Evolutionary conservation across 2,113 vertebrate genomes (phyloP), one percentile per base, ranked within the genome.

Genomic region (Delphinus delphis): DNA sequence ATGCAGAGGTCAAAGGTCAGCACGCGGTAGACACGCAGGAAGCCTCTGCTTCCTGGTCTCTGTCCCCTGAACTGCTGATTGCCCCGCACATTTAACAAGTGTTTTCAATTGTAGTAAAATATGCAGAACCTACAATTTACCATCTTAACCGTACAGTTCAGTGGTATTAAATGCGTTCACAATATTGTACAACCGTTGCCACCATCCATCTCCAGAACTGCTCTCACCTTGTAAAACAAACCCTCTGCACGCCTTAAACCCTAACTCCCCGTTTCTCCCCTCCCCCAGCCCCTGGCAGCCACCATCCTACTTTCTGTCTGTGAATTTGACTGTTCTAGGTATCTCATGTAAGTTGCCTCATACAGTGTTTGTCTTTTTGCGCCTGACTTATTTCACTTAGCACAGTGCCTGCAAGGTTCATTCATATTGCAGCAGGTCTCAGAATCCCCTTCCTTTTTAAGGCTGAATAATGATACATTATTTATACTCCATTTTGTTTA

Each of bases 21-120:
- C 68, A 70, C 0, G 0, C 1, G 20, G 55, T 2, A 11, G 20
- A 12, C 53, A 4, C 0, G 1, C 1, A 28, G 60, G 74, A 73
- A 92, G 3, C 47, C 44, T 13, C n/a, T 26, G 8, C 41, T 36
- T 79, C 23, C 87, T 50, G 3, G 11, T 60, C 62, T 65, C 50
- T 47, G 70, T 23, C 47, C 28, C 74, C 58, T 60, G 20, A 76
- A 13, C 18, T 70, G 17, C 26, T n/a, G 77, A 6, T 31, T 1
- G 3, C 25, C 25, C 17, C 15, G n/a, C 20, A 31, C 36, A 28
- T 44, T 68, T 77, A 36, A 68, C n/a, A 55, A 53, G 67, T 26
- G 67, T 58, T 58, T 93, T 44, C 55, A 44, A 86, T 36, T 86
- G 71, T 79, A 10, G 12, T 33, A 55, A 67, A 28, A 41, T 13